Conservation (phyloP, 2,888 invertebrate species). For the Timema podura region DNA sequence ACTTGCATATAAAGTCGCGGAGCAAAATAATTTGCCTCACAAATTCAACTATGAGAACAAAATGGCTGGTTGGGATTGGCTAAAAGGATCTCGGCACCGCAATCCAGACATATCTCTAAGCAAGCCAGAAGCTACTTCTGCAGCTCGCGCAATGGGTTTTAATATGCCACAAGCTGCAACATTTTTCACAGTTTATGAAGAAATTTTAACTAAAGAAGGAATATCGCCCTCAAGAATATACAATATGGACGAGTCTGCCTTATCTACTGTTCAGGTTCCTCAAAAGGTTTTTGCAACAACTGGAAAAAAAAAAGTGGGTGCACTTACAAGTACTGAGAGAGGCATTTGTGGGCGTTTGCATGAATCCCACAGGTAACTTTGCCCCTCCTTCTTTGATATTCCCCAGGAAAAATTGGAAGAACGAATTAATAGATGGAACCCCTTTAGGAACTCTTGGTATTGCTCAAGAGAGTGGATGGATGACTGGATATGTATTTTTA, state of each 20-base stretch:
- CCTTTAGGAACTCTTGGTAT: slow-evolving; percentile 30
- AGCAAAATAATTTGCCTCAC: not conserved
- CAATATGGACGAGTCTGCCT: not conserved
- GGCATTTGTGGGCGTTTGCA: slow-evolving; percentile 31
- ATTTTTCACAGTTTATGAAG: not conserved
- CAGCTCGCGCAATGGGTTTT: not conserved
- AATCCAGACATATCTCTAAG: slow-evolving; percentile 7
- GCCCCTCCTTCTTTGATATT: slow-evolving; percentile 33
- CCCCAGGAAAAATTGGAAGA: slow-evolving; percentile 30
- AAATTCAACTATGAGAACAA: not conserved
- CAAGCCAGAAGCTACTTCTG: slow-evolving; percentile 3
- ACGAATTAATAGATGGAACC: slow-evolving; percentile 30
- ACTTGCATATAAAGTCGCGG: slow-evolving; percentile 1
- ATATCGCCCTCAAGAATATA: not conserved
- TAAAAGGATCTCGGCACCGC: not conserved
- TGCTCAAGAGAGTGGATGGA: slow-evolving; percentile 31
- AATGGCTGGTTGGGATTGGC: not conserved
- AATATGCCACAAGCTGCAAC: not conserved
- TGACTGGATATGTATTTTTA: slow-evolving; percentile 30
- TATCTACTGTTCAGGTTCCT: not conserved
- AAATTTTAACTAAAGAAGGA: not conserved
- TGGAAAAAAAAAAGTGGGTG: slow-evolving; percentile 28
- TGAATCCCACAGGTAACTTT: slow-evolving; percentile 32
- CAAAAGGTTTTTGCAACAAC: slow-evolving; percentile 11
- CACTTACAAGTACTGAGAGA: slow-evolving; percentile 29